Percentiles rank a stretch among this genome's conserved stretches.
These are phyloP conservation scores for Bradypus variegatus DNA, from an alignment of 2,797 vertebrate species.

Conservation along the genomic window DNA sequence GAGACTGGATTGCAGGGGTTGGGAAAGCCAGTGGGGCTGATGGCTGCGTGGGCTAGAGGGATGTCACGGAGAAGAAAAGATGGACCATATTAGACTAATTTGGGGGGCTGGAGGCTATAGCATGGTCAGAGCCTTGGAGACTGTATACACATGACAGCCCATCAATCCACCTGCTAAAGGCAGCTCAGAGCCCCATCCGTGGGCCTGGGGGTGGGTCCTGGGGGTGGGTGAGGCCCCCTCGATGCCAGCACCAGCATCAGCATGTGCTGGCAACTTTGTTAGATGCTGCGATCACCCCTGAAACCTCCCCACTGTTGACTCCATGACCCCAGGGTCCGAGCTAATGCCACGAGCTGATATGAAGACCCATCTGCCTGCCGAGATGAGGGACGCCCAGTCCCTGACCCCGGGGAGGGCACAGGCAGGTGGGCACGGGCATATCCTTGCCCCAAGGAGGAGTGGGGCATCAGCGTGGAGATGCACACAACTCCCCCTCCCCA, in stretches of 20 bases:
- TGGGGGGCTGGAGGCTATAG: background rate
- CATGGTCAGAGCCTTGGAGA: background rate
- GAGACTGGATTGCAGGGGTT: background rate
- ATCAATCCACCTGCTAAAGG: background rate
- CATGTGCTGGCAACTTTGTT: background rate
- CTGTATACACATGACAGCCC: accelerated
- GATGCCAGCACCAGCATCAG: background rate
- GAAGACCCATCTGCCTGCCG: background rate
- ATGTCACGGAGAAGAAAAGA: background rate
- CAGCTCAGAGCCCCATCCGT: background rate
- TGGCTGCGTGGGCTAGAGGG: background rate
- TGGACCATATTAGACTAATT: accelerated
- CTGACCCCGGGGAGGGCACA: background rate
- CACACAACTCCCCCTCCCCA: background rate
- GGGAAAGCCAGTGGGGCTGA: background rate
- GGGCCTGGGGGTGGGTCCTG: background rate
- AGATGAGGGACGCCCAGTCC: background rate
- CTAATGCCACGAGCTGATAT: background rate
- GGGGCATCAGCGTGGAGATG: background rate
- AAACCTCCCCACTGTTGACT: background rate
- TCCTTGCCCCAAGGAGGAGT: background rate
- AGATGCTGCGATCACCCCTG: background rate
- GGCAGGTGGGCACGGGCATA: background rate
- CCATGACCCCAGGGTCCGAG: background rate
- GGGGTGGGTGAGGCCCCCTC: too few relatives aligned